Evolutionary conservation across 1,140 invertebrate genomes (phyloP).

Genomic region (Leptoteleia sp.): DNA sequence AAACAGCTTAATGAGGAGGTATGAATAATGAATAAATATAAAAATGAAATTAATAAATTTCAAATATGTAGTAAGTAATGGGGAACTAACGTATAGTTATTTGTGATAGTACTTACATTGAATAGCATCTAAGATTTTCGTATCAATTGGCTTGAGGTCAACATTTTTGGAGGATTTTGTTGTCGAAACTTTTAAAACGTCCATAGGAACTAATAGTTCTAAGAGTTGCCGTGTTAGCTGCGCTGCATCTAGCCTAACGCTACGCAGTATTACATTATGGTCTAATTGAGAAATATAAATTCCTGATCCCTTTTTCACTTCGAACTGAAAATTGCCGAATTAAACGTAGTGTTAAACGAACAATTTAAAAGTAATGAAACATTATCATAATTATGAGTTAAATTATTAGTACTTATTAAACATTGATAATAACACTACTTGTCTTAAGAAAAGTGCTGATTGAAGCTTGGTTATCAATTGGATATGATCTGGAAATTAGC

Average conservation of each 20-base stretch:
- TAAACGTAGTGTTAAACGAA: neutral
- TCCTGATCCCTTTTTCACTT: constrained; percentile 1
- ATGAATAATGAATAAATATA: no score
- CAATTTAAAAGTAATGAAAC: neutral
- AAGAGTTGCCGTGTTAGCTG: neutral
- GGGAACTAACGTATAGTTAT: no score
- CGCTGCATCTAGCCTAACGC: neutral
- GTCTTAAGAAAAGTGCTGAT: no score
- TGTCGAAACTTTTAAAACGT: neutral
- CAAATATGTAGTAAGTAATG: no score
- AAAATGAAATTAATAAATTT: no score
- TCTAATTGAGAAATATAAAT: constrained; percentile 2
- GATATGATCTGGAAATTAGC: no score
- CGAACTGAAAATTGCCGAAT: neutral
- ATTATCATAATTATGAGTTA: neutral
- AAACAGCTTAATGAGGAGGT: no score
- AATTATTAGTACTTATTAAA: no score
- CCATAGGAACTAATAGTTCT: neutral
- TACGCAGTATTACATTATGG: neutral
- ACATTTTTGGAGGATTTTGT: neutral
- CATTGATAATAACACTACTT: no score
- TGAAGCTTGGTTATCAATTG: no score
- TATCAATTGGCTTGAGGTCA: neutral
- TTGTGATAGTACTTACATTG: constrained; percentile 7
- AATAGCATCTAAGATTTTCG: constrained; percentile 5